Evolutionary conservation across 2,888 invertebrate species (phyloP).

Genomic region (Carabus problematicus): DNA sequence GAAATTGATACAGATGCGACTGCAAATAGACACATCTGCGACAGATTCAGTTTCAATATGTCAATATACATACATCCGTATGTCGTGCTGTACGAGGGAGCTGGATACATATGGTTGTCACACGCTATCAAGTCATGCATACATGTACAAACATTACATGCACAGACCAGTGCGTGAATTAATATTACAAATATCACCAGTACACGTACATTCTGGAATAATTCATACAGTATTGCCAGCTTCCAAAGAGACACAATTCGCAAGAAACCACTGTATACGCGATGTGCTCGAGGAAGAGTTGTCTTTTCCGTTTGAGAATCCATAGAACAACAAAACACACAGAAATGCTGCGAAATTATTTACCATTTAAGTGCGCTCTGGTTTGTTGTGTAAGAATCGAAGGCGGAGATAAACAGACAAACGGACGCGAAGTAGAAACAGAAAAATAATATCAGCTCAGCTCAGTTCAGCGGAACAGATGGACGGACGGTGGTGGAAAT

Average conservation of each 20-base stretch:
- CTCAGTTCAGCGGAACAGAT: conserved; percentile 9
- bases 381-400: conserved; percentile 20
- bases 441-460: conserved; percentile 32
- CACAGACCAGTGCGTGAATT: conserved; percentile 31
- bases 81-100: neutral
- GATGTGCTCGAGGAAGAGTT: neutral
- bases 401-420: conserved; percentile 26
- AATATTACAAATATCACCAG: conserved; percentile 11
- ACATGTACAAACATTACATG: conserved; percentile 18
- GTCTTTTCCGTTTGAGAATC: conserved; percentile 4
- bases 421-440: neutral
- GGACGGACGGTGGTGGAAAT: neutral
- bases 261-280: too few relatives aligned
- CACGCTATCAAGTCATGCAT: conserved; percentile 3
- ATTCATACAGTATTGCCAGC: too few relatives aligned
- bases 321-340: conserved; percentile 29
- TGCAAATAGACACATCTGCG: conserved; percentile 57
- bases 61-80: conserved; percentile 5
- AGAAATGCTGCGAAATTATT: conserved; percentile 34
- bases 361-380: conserved; percentile 40
- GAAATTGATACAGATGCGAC: conserved; percentile 57
- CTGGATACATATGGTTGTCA: neutral
- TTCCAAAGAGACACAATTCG: too few relatives aligned
- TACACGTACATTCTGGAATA: too few relatives aligned
- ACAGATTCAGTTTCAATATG: conserved; percentile 39